These are phyloP conservation scores for Lacanobia wlatinum DNA, from an alignment of 2,888 invertebrate species.

Conservation along the genomic window DNA sequence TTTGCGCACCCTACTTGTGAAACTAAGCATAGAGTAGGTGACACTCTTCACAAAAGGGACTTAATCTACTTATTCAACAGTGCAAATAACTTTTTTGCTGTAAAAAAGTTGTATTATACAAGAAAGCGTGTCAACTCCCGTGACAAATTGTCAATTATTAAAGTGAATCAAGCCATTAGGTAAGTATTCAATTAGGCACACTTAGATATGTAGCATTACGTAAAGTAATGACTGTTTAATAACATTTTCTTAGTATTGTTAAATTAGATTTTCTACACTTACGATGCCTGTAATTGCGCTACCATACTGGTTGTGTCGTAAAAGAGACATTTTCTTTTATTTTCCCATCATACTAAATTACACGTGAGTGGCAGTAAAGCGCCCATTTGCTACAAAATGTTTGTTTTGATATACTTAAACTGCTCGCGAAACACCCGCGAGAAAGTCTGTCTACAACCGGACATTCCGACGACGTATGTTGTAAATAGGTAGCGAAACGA, in stretches of 20 bases:
- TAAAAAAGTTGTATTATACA: slow-evolving; percentile 17
- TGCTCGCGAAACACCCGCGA: slow-evolving; percentile 73
- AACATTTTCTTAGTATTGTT: slow-evolving; percentile 33
- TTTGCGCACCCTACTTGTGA: slow-evolving; percentile 38
- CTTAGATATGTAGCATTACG: slow-evolving; percentile 35
- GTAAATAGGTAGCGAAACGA: slow-evolving; percentile 83
- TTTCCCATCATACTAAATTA: slow-evolving; percentile 20
- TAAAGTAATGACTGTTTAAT: slow-evolving; percentile 35
- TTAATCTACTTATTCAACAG: slow-evolving; percentile 26
- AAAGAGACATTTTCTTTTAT: slow-evolving; percentile 32
- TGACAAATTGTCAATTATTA: slow-evolving; percentile 48
- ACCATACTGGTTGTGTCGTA: not conserved
- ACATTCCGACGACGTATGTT: slow-evolving; percentile 78
- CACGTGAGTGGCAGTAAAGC: not conserved
- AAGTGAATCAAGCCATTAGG: slow-evolving; percentile 46
- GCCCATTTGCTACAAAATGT: slow-evolving; percentile 50
- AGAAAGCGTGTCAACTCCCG: slow-evolving; percentile 48
- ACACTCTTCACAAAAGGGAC: slow-evolving; percentile 16
- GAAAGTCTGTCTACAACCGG: slow-evolving; percentile 79
- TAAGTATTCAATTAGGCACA: slow-evolving; percentile 46
- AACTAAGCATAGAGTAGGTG: slow-evolving; percentile 33
- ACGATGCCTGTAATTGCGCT: slow-evolving; percentile 1
- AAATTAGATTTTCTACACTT: slow-evolving; percentile 37
- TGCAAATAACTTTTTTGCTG: slow-evolving; percentile 22
- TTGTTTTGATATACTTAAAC: slow-evolving; percentile 65